Conservation (phyloP, 2,113 vertebrate genomes). For the Dendrocopos noguchii region DNA sequence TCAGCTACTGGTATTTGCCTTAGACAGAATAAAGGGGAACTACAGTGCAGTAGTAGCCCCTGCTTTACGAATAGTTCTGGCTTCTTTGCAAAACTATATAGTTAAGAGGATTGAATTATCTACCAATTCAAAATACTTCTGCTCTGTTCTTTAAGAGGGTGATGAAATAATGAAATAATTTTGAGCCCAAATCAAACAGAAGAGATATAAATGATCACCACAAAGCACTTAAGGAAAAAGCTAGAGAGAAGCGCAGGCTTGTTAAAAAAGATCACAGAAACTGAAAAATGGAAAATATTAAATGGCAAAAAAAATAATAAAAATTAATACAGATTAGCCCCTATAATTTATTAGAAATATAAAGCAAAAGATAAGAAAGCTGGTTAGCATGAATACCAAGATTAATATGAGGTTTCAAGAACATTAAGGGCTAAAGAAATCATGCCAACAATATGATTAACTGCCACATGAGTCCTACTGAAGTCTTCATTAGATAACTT, state of each 20-base stretch:
- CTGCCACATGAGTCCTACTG: neutral
- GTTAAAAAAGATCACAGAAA: neutral
- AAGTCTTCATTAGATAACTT: neutral
- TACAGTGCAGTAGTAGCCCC: neutral
- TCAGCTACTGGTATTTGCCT: neutral
- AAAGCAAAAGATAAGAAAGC: neutral
- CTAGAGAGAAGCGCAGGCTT: neutral
- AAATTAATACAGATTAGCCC: neutral
- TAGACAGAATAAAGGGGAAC: neutral
- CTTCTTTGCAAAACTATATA: neutral
- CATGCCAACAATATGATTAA: neutral
- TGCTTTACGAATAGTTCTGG: neutral
- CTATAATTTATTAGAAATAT: neutral
- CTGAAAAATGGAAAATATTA: neutral
- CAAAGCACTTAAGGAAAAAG: neutral
- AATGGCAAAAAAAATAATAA: neutral
- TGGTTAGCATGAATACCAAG: neutral
- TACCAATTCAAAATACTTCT: neutral
- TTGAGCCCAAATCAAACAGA: neutral
- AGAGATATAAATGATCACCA: neutral
- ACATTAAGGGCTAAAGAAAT: neutral
- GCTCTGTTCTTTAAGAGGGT: neutral
- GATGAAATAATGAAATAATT: neutral
- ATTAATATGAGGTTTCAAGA: neutral
- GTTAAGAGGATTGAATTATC: neutral